Base-by-base conservation (phyloP, 2,113 vertebrate genomes). In the human region DNA sequence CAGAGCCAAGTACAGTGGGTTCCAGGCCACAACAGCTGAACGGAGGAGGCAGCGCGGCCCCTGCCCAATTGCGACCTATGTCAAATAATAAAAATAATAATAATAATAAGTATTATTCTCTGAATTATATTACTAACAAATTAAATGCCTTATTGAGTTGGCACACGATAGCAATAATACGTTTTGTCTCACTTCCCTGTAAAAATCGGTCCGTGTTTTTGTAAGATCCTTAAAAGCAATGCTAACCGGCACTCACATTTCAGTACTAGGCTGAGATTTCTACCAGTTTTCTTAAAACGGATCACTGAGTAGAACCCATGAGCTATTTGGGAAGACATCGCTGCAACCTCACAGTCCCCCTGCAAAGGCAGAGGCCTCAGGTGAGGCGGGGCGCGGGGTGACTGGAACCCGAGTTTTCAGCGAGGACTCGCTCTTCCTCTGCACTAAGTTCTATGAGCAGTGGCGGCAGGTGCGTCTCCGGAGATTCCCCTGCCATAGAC, bases 141-240 rank as follows among this genome's bases (percentile, higher is more conserved):
- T 43, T 12, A 40, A 87, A 45, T 8, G 27, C 82, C 59, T 68
- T 45, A 57, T 9, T 22, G 64, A 48, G 45, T 18, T 11, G 90
- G 84, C 23, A 1, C 27, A 0, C 6, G 0, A 3, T 1, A 25
- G 30, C 35, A 8, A 3, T 6, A 30, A 23, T 0, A 3, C 1
- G 0, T 68, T 80, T 66, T 25, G n/a, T 76, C 43, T 45, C 18
- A 32, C 16, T 25, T 40, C 43, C 87, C 57, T 35, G 52, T 68
- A 45, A 83, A 57, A 88, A 5, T 45, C 22, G n/a, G 8, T 68
- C 92, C 79, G 50, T 16, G 38, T 40, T 59, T 14, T 43, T 8
- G 20, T 25, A 40, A 59, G 5, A 38, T 52, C 52, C 66, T 59
- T 57, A 43, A 25, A 78, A 59, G 20, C 8, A 13, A 10, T 27